Base-by-base conservation (phyloP, 2,113 vertebrate genomes). In the Panthera uncia region DNA sequence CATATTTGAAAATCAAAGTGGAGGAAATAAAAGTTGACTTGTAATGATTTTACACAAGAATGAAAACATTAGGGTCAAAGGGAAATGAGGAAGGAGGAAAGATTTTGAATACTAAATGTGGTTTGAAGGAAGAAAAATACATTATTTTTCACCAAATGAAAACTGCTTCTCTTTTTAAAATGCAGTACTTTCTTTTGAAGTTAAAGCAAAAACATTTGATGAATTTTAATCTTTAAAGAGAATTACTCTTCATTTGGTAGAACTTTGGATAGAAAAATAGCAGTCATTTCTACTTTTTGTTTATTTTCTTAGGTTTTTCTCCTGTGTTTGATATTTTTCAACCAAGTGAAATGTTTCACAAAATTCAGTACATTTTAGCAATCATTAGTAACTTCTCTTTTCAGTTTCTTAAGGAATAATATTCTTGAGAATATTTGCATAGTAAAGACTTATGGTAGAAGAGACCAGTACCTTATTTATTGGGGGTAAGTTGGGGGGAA, bases 91-190 rank as follows among this genome's bases (percentile, higher is more conserved):
- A 94, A 84, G 21, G 94, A 93, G 85, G 69, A 82, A 97, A 85
- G 31, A 96, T 45, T 97, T 97, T 74, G 74, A 88, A 89, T 93
- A 25, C 25, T 73, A 80, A 94, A 31, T 95, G 27, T 23, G 12
- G 21, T 14, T 85, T 41, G 4, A 4, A 21, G 48, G 48, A 11
- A 27, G 63, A 76, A 96, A 90, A 93, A 63, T 48, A 80, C 14
- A 61, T 96, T 68, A 91, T 96, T 96, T 93, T 82, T 96, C 31
- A 95, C 31, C 55, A 93, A 80, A n/a, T 66, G 63, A 76, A 95
- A 94, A 74, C 36, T 83, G 68, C 90, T 84, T 91, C 36, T 87
- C 23, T 93, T 94, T 94, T 92, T 84, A 66, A 88, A 89, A 41
- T 74, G 25, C 36, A 79, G 52, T 92, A 86, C 18, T 80, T 93